A percentile compares a stretch with the other conserved stretches of the same genome.
Evolutionary conservation across 2,113 vertebrate genomes (phyloP).

Genomic region (Gavia stellata): DNA sequence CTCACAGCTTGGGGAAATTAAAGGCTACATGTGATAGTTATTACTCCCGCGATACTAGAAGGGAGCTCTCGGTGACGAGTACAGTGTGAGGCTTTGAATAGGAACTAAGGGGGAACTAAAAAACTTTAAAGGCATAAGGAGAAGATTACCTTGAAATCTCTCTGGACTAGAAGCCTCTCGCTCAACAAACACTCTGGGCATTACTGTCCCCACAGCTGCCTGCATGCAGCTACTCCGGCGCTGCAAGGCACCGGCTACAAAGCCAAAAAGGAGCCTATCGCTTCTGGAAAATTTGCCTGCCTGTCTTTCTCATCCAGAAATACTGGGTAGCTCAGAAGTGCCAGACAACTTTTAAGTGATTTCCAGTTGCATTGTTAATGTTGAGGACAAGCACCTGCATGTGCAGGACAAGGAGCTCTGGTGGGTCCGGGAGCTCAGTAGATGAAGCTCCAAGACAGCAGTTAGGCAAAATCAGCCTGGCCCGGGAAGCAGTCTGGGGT

Average conservation of each 20-base stretch:
- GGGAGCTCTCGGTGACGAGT: neutral
- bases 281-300: neutral
- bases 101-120: neutral
- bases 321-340: neutral
- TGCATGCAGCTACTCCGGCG: neutral
- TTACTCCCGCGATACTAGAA: neutral
- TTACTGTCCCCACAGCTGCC: neutral
- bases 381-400: neutral
- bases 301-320: neutral
- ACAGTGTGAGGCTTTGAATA: neutral
- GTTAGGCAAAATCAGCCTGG: neutral
- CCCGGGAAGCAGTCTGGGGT: neutral
- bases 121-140: neutral
- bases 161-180: neutral
- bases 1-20: neutral
- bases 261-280: neutral
- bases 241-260: neutral
- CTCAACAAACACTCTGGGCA: neutral
- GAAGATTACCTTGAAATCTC: neutral
- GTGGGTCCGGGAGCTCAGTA: neutral
- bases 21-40: neutral
- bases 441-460: neutral
- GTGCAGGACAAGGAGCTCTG: neutral
- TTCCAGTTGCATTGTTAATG: neutral
- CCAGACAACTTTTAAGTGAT: neutral